phyloP scores from a whole-genome alignment of 2,797 vertebrate species.

The Xenopus petersii region DNA sequence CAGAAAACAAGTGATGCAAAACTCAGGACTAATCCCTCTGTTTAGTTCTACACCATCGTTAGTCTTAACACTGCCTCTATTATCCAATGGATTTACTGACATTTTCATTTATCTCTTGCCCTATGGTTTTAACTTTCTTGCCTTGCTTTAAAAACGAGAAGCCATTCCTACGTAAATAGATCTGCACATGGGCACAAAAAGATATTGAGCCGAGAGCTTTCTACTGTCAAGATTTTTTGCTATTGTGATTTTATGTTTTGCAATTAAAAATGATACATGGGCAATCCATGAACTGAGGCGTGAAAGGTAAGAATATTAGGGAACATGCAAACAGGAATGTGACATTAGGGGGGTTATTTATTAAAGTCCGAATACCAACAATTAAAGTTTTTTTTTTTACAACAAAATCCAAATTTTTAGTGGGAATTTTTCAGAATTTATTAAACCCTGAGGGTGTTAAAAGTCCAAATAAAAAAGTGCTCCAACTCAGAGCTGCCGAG shows the following conservation, averaged over 20 bases:
- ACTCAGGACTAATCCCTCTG: constrained; percentile 92
- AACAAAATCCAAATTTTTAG: too few species aligned
- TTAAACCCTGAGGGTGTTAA: too few species aligned
- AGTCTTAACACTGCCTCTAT: constrained; percentile 98
- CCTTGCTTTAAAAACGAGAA: constrained; percentile 61
- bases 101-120: constrained; percentile 96
- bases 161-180: constrained; percentile 82
- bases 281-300: too few species aligned
- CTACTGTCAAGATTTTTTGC: constrained; percentile 54
- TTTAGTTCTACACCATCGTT: constrained; percentile 90
- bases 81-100: constrained; percentile 97
- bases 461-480: too few species aligned
- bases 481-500: too few species aligned
- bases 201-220: constrained; percentile 73
- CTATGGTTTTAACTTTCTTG: constrained; percentile 82
- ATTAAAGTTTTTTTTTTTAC: too few species aligned
- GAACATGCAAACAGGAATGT: background rate
- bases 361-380: too few species aligned
- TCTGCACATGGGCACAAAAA: constrained; percentile 88
- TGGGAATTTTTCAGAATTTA: too few species aligned
- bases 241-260: background rate
- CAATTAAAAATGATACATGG: too few species aligned
- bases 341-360: background rate
- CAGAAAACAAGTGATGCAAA: constrained; percentile 99
- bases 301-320: background rate